phyloP scores from a whole-genome alignment of 2,888 invertebrate species.

The Acholoe squamosa region DNA sequence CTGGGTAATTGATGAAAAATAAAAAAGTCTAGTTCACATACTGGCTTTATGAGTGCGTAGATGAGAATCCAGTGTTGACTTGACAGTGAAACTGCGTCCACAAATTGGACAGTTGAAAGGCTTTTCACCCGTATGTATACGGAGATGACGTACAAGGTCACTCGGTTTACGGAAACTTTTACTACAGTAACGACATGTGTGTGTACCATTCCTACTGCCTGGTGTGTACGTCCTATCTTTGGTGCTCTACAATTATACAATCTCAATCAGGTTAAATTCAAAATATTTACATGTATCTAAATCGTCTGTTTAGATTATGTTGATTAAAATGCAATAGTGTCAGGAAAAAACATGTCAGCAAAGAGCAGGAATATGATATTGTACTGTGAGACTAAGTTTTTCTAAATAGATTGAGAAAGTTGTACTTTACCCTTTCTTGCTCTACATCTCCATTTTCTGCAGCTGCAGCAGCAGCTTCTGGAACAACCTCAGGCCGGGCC shows the following conservation, averaged over 20 bases:
- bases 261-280: too few species aligned
- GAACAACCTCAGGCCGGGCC: background rate
- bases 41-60: conserved; percentile 81
- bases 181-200: conserved; percentile 80
- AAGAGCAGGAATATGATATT: too few species aligned
- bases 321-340: too few species aligned
- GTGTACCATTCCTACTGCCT: background rate
- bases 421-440: too few species aligned
- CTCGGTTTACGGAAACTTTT: conserved; percentile 84
- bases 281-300: too few species aligned
- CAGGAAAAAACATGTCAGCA: too few species aligned
- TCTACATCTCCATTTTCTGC: background rate
- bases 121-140: conserved; percentile 85
- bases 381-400: too few species aligned
- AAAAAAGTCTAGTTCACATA: conserved; percentile 63
- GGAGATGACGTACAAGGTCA: conserved; percentile 83
- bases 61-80: conserved; percentile 83
- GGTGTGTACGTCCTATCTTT: background rate
- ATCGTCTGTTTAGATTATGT: too few species aligned
- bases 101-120: conserved; percentile 83
- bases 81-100: conserved; percentile 82
- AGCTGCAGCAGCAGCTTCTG: background rate
- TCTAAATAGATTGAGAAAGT: too few species aligned
- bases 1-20: too few species aligned
- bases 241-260: background rate